These are phyloP conservation scores for Rhinophrynus dorsalis DNA, from an alignment of 2,797 vertebrate species.

Conservation along the genomic window DNA sequence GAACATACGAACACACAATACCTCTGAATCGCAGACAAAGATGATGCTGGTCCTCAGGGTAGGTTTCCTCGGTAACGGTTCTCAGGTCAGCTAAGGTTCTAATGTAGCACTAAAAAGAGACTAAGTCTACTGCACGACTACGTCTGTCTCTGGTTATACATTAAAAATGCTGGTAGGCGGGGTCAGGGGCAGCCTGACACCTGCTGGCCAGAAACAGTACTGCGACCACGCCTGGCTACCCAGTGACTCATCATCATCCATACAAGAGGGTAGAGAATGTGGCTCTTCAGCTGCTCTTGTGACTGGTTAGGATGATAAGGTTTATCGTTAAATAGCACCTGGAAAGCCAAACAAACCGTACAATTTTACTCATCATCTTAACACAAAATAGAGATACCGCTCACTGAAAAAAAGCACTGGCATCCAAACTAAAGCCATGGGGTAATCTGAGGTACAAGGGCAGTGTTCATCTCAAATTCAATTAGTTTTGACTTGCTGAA, in stretches of 20 bases:
- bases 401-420: too few relatives aligned
- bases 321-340: too few relatives aligned
- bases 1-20: neutral
- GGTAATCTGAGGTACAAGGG: too few relatives aligned
- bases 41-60: neutral
- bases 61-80: slow-evolving; percentile 19
- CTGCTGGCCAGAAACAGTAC: neutral
- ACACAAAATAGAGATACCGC: too few relatives aligned
- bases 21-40: neutral
- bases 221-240: neutral
- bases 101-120: neutral
- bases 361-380: too few relatives aligned
- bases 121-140: neutral
- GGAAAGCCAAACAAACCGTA: too few relatives aligned
- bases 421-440: too few relatives aligned
- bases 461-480: too few relatives aligned
- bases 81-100: neutral
- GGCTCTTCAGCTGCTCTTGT: too few relatives aligned
- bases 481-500: too few relatives aligned
- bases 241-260: slow-evolving; percentile 17
- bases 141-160: neutral
- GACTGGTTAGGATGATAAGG: too few relatives aligned
- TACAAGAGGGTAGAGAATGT: too few relatives aligned
- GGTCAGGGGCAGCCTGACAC: neutral
- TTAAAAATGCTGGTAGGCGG: slow-evolving; percentile 10